phyloP scores from a whole-genome alignment of 2,888 invertebrate genomes.

The Lordiphosa andalusiaca region DNA sequence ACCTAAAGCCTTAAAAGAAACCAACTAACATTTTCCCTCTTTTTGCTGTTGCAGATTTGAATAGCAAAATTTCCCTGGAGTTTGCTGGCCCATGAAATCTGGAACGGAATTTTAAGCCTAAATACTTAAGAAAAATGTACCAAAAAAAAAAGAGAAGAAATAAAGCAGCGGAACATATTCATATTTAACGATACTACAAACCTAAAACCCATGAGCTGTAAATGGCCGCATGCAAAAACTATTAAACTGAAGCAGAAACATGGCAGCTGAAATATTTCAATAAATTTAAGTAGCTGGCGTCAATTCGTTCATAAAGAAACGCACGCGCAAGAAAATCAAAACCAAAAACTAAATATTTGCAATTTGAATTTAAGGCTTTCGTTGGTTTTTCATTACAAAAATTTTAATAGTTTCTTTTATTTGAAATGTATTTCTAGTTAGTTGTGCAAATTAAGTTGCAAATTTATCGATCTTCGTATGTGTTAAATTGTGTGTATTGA shows the following conservation, averaged over 20 bases:
- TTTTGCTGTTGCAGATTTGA: conserved; percentile 73
- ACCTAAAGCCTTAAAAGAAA: too few relatives aligned
- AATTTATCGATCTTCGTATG: conserved; percentile 50
- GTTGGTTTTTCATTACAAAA: conserved; percentile 32
- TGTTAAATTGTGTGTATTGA: conserved; percentile 52
- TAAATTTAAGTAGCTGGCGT: conserved; percentile 49
- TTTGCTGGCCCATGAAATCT: conserved; percentile 69
- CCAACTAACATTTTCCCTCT: neutral
- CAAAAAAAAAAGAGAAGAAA: conserved; percentile 17
- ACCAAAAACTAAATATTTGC: conserved; percentile 50
- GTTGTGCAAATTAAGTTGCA: conserved; percentile 29
- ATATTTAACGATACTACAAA: conserved; percentile 24
- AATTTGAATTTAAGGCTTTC: conserved; percentile 36
- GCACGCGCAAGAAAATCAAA: conserved; percentile 14
- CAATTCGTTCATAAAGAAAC: conserved; percentile 42
- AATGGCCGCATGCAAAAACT: conserved; percentile 49
- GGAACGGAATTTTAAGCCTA: conserved; percentile 68
- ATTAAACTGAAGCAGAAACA: conserved; percentile 28
- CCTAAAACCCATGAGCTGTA: conserved; percentile 44
- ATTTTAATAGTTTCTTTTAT: conserved; percentile 20
- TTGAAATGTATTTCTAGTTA: conserved; percentile 39
- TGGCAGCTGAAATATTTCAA: conserved; percentile 26
- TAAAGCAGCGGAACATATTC: conserved; percentile 40
- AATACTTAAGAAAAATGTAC: conserved; percentile 58
- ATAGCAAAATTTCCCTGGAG: conserved; percentile 66